Percentiles rank a stretch among this genome's conserved stretches.
Conservation (phyloP, 2,113 vertebrate genomes). For the Crotalus viridis region DNA sequence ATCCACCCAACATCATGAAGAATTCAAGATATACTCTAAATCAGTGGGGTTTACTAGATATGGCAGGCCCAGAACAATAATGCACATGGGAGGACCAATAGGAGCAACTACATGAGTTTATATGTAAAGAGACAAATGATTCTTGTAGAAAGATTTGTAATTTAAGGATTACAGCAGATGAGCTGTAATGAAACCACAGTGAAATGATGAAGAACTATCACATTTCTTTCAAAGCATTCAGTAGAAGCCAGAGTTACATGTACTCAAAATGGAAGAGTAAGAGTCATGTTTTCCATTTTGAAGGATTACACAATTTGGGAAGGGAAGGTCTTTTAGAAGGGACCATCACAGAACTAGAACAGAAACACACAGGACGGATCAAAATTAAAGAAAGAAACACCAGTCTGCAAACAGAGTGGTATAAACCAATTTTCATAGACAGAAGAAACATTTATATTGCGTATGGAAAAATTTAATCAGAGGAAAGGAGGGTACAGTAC, state of each 20-base stretch:
- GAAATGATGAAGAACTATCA: slow-evolving; percentile 35
- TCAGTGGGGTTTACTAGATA: background rate
- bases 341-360: slow-evolving; percentile 78
- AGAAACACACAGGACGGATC: slow-evolving; percentile 58
- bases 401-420: background rate
- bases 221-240: background rate
- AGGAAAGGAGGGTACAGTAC: background rate
- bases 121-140: background rate
- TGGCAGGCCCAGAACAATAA: background rate
- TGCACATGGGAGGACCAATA: background rate
- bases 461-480: slow-evolving; percentile 29
- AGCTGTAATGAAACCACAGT: slow-evolving; percentile 20
- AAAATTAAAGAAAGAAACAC: slow-evolving; percentile 32
- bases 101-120: background rate
- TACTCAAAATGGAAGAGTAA: background rate
- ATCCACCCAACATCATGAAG: background rate
- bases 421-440: slow-evolving; percentile 32
- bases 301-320: slow-evolving; percentile 9
- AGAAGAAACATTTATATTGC: slow-evolving; percentile 44
- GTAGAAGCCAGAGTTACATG: slow-evolving; percentile 14
- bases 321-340: slow-evolving; percentile 65
- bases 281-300: slow-evolving; percentile 31
- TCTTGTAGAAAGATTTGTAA: background rate
- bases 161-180: slow-evolving; percentile 3
- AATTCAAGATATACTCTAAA: too few relatives aligned